Conservation (phyloP, 2,797 vertebrate species). For the Sus cebifrons region DNA sequence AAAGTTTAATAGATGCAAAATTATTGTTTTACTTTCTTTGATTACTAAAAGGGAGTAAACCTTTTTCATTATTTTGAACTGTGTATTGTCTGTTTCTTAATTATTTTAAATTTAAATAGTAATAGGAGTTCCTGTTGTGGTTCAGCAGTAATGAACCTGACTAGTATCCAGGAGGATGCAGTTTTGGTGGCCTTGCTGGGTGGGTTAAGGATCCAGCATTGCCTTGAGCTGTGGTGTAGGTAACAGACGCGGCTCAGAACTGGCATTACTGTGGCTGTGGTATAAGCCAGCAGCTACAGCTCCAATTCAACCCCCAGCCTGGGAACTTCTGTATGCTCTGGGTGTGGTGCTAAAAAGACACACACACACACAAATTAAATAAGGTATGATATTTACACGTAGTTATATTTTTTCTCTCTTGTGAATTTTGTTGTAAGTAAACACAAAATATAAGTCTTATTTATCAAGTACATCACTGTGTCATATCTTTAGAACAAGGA, state of each 20-base stretch:
- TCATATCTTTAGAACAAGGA: neutral
- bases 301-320: too few species aligned
- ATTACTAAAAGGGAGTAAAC: neutral
- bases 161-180: too few species aligned
- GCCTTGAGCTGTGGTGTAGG: too few species aligned
- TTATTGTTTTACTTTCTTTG: neutral
- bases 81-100: neutral
- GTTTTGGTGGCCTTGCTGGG: too few species aligned
- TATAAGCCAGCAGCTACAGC: too few species aligned
- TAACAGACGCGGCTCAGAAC: too few species aligned
- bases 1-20: neutral
- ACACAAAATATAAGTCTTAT: neutral
- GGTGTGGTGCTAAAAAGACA: too few species aligned
- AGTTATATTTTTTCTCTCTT: neutral
- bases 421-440: conserved; percentile 39
- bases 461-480: neutral
- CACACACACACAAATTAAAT: too few species aligned
- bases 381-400: neutral
- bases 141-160: too few species aligned
- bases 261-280: too few species aligned
- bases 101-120: conserved; percentile 47
- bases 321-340: too few species aligned
- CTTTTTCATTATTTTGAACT: neutral
- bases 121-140: neutral
- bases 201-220: too few species aligned